These are phyloP conservation scores for Lepeophtheirus nordmannii DNA, from an alignment of 2,888 invertebrate species.

Conservation along the genomic window DNA sequence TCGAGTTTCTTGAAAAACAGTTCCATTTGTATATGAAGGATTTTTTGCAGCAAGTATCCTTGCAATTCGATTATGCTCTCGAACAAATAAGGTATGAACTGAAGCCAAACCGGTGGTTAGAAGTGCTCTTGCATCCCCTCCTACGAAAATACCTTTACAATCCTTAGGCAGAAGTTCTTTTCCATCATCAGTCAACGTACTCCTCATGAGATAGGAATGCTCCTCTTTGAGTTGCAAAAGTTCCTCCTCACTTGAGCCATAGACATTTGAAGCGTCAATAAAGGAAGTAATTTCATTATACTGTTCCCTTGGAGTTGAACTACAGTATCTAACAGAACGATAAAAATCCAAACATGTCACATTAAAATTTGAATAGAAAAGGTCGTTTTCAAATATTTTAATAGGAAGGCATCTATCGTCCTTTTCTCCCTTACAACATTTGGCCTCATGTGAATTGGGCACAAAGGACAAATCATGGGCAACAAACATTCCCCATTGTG, in stretches of 20 bases:
- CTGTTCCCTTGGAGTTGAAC: conserved; percentile 63
- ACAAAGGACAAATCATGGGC: conserved; percentile 89
- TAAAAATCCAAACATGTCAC: conserved; percentile 80
- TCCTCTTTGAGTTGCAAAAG: conserved; percentile 54
- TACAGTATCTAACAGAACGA: conserved; percentile 59
- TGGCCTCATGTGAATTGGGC: conserved; percentile 49
- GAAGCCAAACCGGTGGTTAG: conserved; percentile 77
- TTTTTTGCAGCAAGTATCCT: conserved; percentile 60
- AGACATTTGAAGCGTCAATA: conserved; percentile 68
- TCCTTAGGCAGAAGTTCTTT: conserved; percentile 42
- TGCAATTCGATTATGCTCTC: conserved; percentile 74
- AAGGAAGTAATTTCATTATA: conserved; percentile 83
- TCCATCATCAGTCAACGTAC: conserved; percentile 45
- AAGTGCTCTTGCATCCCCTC: conserved; percentile 69
- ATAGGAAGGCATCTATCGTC: conserved; percentile 67
- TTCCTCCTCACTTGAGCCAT: conserved; percentile 72
- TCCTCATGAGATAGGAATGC: conserved; percentile 62
- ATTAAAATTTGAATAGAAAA: conserved; percentile 64
- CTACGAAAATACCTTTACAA: conserved; percentile 45
- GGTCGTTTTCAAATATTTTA: conserved; percentile 68
- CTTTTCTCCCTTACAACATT: conserved; percentile 4
- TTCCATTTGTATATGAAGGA: conserved; percentile 73
- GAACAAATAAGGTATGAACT: conserved; percentile 68
- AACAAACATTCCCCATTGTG: conserved; percentile 38
- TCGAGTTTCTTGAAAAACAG: conserved; percentile 61